Evolutionary conservation across 2,113 vertebrate genomes (phyloP).

Genomic region (Narcine bancroftii): DNA sequence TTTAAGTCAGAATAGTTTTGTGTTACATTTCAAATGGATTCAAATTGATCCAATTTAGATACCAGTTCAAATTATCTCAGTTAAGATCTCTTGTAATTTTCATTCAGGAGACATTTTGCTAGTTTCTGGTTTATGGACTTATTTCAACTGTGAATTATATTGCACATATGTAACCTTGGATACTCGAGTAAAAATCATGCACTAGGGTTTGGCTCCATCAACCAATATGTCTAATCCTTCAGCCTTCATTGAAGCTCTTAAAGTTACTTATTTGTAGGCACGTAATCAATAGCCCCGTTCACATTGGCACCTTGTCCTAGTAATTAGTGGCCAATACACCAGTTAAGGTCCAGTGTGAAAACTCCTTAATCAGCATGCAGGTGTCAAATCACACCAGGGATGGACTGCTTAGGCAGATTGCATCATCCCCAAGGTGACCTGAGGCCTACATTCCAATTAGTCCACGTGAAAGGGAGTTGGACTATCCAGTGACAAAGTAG

Average conservation of each 20-base stretch:
- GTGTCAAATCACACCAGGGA: no score
- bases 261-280: neutral
- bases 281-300: neutral
- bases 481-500: no score
- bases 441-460: no score
- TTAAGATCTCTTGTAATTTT: neutral
- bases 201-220: neutral
- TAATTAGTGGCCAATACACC: no score
- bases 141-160: neutral
- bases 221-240: neutral
- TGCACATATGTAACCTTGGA: neutral
- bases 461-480: no score
- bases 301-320: no score
- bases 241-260: neutral
- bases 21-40: slow-evolving; percentile 11
- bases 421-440: no score
- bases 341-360: no score
- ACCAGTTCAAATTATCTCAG: neutral
- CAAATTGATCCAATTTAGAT: slow-evolving; percentile 13
- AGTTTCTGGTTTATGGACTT: neutral
- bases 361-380: no score
- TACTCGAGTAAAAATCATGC: neutral
- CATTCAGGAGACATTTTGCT: neutral
- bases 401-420: no score
- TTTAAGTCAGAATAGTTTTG: slow-evolving; percentile 17